Percentiles rank a stretch among this genome's conserved stretches.
phyloP scores from a whole-genome alignment of 1,140 invertebrate species.

The Solenopsis fugax region DNA sequence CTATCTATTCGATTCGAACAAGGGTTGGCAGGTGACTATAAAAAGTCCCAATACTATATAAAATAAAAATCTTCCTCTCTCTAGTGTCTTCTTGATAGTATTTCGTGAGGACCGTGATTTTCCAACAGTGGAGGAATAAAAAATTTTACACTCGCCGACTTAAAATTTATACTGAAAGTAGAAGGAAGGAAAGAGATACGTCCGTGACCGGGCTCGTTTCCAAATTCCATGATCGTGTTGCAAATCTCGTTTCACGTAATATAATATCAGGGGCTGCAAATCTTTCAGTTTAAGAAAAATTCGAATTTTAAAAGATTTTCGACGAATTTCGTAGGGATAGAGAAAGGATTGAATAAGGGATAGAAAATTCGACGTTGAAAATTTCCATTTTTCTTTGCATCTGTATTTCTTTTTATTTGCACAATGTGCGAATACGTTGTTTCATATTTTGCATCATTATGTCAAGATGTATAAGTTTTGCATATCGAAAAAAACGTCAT shows the following conservation, averaged over 20 bases:
- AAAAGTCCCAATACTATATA: constrained; percentile 8
- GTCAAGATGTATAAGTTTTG: background rate
- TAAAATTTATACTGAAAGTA: background rate
- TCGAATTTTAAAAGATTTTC: background rate
- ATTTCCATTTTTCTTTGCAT: background rate
- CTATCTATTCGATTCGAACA: constrained; percentile 31
- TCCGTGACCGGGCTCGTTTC: constrained; percentile 1
- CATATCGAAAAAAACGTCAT: background rate
- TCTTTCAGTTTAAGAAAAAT: background rate
- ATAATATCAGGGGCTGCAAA: background rate
- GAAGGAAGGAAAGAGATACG: background rate
- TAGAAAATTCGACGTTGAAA: background rate
- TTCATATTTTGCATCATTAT: background rate
- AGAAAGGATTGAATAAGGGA: background rate
- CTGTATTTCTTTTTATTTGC: background rate
- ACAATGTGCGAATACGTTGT: background rate
- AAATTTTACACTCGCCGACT: background rate
- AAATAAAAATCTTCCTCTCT: constrained; percentile 35
- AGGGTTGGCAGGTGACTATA: constrained; percentile 6
- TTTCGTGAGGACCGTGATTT: constrained; percentile 22
- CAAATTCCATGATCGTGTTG: constrained; percentile 2
- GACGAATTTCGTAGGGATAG: background rate
- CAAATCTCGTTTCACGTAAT: constrained; percentile 38
- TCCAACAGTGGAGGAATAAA: constrained; percentile 17
- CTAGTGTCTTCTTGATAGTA: background rate